Evolutionary conservation across 2,888 invertebrate genomes (phyloP).

Genomic region (Dasysyrphus albostriatus): DNA sequence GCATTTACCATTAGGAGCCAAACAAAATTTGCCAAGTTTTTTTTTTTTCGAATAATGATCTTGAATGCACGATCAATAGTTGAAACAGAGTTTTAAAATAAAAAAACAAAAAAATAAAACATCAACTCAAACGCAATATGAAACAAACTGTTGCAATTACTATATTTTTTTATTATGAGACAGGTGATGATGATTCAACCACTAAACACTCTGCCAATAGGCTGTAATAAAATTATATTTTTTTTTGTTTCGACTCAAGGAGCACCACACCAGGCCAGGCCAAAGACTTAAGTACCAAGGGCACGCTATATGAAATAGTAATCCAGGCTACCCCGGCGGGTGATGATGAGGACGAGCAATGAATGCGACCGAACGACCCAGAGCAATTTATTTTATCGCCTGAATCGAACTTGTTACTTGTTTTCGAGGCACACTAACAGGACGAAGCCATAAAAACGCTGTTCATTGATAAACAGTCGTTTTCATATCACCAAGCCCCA

Average conservation of each 20-base stretch:
- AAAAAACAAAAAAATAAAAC: neutral
- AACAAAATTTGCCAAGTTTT: no score
- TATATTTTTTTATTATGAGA: conserved; percentile 38
- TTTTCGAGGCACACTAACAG: conserved; percentile 71
- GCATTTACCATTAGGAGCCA: no score
- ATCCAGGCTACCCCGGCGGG: conserved; percentile 12
- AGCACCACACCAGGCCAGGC: conserved; percentile 28
- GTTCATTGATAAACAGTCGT: conserved; percentile 75
- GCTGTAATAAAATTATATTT: conserved; percentile 69
- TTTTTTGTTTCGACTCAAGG: conserved; percentile 48
- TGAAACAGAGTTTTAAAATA: neutral
- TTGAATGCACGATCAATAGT: neutral
- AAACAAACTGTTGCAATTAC: conserved; percentile 31
- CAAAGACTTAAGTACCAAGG: conserved; percentile 27
- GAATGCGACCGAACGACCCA: conserved; percentile 49
- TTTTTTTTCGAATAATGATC: no score
- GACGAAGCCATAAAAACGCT: conserved; percentile 76
- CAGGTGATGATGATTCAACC: conserved; percentile 70
- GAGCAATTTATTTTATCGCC: conserved; percentile 75
- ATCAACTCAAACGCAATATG: conserved; percentile 7
- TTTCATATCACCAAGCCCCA: conserved; percentile 54
- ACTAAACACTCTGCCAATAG: conserved; percentile 68
- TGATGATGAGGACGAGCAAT: conserved; percentile 57
- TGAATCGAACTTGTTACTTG: conserved; percentile 74
- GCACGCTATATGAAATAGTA: conserved; percentile 26